Percentiles rank a stretch among this genome's conserved stretches.
Evolutionary conservation across 2,888 invertebrate genomes (phyloP).

Genomic region (Meandrusa payeni): DNA sequence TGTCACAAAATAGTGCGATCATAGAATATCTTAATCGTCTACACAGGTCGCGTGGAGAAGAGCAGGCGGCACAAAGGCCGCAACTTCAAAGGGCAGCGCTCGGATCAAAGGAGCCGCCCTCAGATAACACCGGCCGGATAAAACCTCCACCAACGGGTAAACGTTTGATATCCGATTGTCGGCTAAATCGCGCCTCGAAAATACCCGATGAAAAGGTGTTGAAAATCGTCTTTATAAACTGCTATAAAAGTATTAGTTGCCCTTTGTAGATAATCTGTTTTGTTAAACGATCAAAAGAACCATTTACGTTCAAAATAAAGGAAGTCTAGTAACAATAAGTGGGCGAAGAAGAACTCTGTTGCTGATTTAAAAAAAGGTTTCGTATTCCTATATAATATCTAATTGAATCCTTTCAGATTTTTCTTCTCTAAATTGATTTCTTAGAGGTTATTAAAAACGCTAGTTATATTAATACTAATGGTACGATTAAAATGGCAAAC

Average conservation of each 20-base stretch:
- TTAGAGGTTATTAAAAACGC: no score
- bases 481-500: no score
- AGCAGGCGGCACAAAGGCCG: slow-evolving; percentile 51
- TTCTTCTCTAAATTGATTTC: no score
- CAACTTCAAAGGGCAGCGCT: slow-evolving; percentile 41
- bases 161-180: slow-evolving; percentile 69
- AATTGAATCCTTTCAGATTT: no score
- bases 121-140: slow-evolving; percentile 58
- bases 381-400: no score
- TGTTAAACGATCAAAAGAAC: slow-evolving; percentile 22
- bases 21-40: slow-evolving; percentile 52
- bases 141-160: slow-evolving; percentile 53
- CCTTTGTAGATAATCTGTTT: slow-evolving; percentile 24
- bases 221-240: slow-evolving; percentile 38
- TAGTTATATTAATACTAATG: no score
- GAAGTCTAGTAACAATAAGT: slow-evolving; percentile 18
- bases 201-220: slow-evolving; percentile 47
- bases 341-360: slow-evolving; percentile 7
- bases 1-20: slow-evolving; percentile 41
- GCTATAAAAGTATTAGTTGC: slow-evolving; percentile 28
- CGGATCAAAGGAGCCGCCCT: slow-evolving; percentile 57
- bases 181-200: slow-evolving; percentile 50
- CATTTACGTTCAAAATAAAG: slow-evolving; percentile 12
- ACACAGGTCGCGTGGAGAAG: slow-evolving; percentile 48
- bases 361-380: no score